Conservation (phyloP, 2,113 vertebrate species). For the Sinosuthora webbiana region DNA sequence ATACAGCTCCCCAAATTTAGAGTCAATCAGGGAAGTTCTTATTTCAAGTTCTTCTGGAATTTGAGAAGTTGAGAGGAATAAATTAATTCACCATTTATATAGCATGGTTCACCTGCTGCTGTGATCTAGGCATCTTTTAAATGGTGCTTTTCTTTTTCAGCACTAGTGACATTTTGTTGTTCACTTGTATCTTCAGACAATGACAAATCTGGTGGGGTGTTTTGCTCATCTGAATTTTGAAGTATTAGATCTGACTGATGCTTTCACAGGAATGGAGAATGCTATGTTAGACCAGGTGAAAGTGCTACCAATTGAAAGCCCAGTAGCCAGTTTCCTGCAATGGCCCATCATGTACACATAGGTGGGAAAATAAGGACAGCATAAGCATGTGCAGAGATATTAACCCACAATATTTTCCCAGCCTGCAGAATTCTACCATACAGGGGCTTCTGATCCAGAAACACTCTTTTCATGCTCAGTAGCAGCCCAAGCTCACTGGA, state of each 20-base stretch:
- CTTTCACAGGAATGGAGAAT: neutral
- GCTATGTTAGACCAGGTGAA: neutral
- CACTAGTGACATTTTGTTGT: neutral
- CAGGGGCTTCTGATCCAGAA: neutral
- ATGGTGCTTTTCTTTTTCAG: fast-evolving
- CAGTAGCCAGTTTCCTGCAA: neutral
- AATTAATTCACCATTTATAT: neutral
- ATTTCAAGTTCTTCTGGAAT: neutral
- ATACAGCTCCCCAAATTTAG: neutral
- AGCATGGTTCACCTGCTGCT: neutral
- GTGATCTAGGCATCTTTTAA: neutral
- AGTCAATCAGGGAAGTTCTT: neutral
- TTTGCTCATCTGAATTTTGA: neutral
- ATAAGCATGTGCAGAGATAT: neutral
- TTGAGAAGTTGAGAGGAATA: neutral
- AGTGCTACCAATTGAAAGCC: neutral
- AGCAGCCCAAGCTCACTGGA: neutral
- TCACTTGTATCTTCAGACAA: neutral
- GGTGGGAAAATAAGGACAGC: neutral
- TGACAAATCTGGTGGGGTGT: neutral
- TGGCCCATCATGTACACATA: fast-evolving
- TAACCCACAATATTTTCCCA: neutral
- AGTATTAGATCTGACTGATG: neutral
- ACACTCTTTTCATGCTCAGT: neutral
- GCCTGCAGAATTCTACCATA: neutral